phyloP scores from a whole-genome alignment of 2,888 invertebrate species.

The Anthoptus insignis region DNA sequence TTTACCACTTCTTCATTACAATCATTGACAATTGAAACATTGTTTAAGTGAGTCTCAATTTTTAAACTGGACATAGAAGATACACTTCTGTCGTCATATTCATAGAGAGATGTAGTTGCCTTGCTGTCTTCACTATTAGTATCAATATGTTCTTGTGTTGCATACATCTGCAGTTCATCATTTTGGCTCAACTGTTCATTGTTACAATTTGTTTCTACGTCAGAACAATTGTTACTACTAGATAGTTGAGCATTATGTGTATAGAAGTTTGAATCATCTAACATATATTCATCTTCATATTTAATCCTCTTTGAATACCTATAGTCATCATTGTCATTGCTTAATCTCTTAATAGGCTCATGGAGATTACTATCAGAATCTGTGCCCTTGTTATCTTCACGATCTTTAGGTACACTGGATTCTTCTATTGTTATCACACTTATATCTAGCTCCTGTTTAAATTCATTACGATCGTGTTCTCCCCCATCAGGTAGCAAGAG shows the following conservation, averaged over 20 bases:
- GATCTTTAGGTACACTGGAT: constrained; percentile 65
- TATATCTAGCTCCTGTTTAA: constrained; percentile 73
- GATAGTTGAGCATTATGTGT: constrained; percentile 54
- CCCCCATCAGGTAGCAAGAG: constrained; percentile 74
- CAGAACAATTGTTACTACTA: constrained; percentile 64
- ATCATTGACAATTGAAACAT: constrained; percentile 59
- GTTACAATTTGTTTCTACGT: constrained; percentile 65
- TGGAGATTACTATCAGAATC: constrained; percentile 63
- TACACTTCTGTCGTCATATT: constrained; percentile 78
- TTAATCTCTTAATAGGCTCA: constrained; percentile 73
- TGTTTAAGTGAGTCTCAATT: constrained; percentile 72
- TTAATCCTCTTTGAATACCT: constrained; percentile 70
- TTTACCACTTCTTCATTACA: constrained; percentile 49
- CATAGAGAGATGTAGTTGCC: constrained; percentile 71
- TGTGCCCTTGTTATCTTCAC: constrained; percentile 66
- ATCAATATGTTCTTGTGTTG: constrained; percentile 70
- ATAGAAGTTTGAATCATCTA: constrained; percentile 61
- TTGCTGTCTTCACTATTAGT: constrained; percentile 78
- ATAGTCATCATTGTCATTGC: constrained; percentile 66
- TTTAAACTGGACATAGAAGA: constrained; percentile 73
- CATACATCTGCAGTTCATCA: constrained; percentile 64
- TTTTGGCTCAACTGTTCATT: constrained; percentile 67
- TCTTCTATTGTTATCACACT: constrained; percentile 78
- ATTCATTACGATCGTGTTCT: constrained; percentile 70
- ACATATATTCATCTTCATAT: constrained; percentile 70